Percentiles rank a stretch among this genome's conserved stretches.
Conservation (phyloP, 2,888 invertebrate genomes). For the Mesodorylaimus sp. region DNA sequence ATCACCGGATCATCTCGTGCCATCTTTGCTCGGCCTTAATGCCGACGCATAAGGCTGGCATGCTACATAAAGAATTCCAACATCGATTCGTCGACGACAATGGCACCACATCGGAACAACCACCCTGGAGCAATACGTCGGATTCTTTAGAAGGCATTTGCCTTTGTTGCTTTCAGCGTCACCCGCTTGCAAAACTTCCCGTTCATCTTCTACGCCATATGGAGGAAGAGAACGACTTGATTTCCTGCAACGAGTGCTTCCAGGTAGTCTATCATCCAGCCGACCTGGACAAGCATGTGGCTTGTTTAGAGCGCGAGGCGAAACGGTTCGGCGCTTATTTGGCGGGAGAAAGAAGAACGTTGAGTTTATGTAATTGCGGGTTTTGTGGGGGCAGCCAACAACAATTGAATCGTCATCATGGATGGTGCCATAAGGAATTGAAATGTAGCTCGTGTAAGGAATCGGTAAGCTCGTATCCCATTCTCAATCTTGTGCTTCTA, state of each 20-base stretch:
- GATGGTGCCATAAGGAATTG: neutral
- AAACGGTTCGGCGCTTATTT: neutral
- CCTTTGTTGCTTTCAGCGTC: neutral
- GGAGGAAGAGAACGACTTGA: neutral
- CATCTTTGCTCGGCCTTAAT: neutral
- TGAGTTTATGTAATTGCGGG: neutral
- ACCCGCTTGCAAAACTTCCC: neutral
- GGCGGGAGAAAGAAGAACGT: neutral
- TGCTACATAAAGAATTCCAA: neutral
- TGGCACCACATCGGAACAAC: neutral
- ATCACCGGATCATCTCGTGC: neutral
- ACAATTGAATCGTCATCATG: neutral
- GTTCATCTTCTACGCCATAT: neutral
- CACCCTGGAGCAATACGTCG: neutral
- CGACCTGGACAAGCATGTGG: neutral
- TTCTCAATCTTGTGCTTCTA: no score
- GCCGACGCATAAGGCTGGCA: neutral
- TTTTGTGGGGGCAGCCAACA: neutral
- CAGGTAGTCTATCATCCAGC: neutral
- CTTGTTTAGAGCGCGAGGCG: neutral
- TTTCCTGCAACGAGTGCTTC: neutral
- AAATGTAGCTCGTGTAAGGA: neutral
- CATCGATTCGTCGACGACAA: no score
- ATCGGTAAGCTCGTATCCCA: no score
- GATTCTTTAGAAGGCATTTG: neutral